These are phyloP conservation scores for Acleris cristana DNA, from an alignment of 2,888 invertebrate genomes.

Conservation along the genomic window DNA sequence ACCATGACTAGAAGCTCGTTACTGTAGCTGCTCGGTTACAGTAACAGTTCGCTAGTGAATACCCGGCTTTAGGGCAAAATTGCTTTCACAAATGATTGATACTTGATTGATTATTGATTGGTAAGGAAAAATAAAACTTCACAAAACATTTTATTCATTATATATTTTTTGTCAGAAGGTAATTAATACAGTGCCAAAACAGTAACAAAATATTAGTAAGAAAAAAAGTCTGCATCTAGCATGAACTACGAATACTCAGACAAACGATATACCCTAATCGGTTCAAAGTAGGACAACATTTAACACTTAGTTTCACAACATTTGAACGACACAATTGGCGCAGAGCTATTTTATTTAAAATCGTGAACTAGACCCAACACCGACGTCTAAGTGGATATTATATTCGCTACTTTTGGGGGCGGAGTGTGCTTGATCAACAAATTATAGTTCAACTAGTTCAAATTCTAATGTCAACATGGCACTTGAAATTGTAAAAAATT, in stretches of 20 bases:
- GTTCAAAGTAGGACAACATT: constrained; percentile 70
- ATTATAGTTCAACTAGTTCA: not conserved
- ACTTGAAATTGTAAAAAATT: not conserved
- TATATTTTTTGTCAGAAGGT: constrained; percentile 84
- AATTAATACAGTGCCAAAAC: constrained; percentile 84
- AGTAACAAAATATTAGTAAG: constrained; percentile 83
- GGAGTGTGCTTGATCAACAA: constrained; percentile 50
- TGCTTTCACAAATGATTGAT: no score
- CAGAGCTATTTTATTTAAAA: constrained; percentile 52
- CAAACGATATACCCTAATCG: constrained; percentile 68
- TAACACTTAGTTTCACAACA: constrained; percentile 79
- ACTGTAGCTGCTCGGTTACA: no score
- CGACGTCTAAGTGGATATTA: constrained; percentile 75
- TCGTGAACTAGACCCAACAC: constrained; percentile 78
- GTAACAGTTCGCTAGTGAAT: no score
- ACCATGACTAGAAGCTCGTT: no score
- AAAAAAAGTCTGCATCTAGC: constrained; percentile 83
- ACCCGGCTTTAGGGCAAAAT: no score
- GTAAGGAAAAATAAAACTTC: constrained; percentile 63
- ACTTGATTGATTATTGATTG: no score
- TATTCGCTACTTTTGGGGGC: constrained; percentile 65
- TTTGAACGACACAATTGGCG: constrained; percentile 77
- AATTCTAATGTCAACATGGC: not conserved
- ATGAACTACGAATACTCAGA: constrained; percentile 76
- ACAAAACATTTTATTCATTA: constrained; percentile 72